phyloP scores from a whole-genome alignment of 2,797 vertebrate species.

The Rhinogobio ventralis region DNA sequence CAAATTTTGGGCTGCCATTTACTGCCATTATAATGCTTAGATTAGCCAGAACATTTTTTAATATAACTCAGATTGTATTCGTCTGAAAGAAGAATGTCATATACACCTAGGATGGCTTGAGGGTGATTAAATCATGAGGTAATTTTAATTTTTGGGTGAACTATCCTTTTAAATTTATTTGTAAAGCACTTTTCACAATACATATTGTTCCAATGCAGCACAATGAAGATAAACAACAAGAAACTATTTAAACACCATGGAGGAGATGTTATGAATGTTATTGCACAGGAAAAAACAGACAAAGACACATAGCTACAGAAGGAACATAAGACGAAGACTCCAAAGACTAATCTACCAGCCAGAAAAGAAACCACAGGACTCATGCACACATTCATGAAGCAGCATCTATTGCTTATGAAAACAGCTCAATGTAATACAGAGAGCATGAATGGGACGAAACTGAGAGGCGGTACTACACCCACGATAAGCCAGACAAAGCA shows the following conservation, averaged over 20 bases:
- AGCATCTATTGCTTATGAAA: slow-evolving; percentile 4
- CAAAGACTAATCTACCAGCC: not conserved
- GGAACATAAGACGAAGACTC: not conserved
- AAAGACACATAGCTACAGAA: not conserved
- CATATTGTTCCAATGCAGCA: not conserved
- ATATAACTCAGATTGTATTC: too few relatives aligned
- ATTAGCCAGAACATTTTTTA: too few relatives aligned
- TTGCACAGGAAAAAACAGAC: slow-evolving; percentile 30
- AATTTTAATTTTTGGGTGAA: too few relatives aligned
- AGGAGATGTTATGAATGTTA: slow-evolving; percentile 15
- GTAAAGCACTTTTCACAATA: not conserved
- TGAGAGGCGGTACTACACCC: not conserved
- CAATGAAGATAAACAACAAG: not conserved
- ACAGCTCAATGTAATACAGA: slow-evolving; percentile 20
- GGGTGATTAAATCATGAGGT: too few relatives aligned
- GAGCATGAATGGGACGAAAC: not conserved
- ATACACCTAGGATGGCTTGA: too few relatives aligned
- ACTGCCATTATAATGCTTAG: too few relatives aligned
- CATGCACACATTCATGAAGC: slow-evolving; percentile 7
- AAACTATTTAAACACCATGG: not conserved
- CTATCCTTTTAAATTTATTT: not conserved
- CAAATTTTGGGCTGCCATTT: too few relatives aligned
- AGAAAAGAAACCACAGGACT: not conserved
- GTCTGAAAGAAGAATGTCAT: too few relatives aligned
- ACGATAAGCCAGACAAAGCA: slow-evolving; percentile 24